Evolutionary conservation across 1,140 invertebrate species (phyloP), one percentile per base, ranked within the genome.

Genomic region (Lethocerus indicus): DNA sequence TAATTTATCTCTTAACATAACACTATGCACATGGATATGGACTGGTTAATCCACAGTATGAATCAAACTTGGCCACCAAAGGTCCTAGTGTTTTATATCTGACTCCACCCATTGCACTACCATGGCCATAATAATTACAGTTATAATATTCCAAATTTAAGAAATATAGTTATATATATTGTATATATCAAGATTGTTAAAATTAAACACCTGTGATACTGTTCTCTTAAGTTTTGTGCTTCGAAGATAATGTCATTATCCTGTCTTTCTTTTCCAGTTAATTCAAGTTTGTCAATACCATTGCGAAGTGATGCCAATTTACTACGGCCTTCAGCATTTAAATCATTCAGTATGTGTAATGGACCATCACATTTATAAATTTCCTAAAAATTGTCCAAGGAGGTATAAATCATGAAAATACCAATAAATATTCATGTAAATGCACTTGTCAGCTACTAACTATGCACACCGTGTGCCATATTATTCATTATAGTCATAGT

Each of bases 271-370:
- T 69, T 64, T 1, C 77, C 80, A 60, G 79, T 66, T 47, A 74
- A 66, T 40, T 74, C 71, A 55, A 86, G 66, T 40, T 69, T 69
- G 51, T 82, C 75, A 45, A 87, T 75, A 55, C 75, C 76, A 54
- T 74, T 75, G 51, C 79, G 67, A 21, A 86, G 60, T 26, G 67
- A 59, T 9, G 71, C 64, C 59, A 87, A 71, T 63, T 78, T 79
- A 37, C 62, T 63, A 58, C 83, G 71, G 1, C 83, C 83, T 48
- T 76, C 72, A 54, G 74, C 73, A 64, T 86, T 86, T 4, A 86
- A 63, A 43, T 75, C 71, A 57, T 83, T 78, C 32, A 87, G 66
- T 52, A 72, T 64, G 49, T 75, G 71, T 47, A 82, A 66, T 1
- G 79, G 76, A 1, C 79, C 76, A 58, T 47, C 14, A 18, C 46